phyloP scores from a whole-genome alignment of 2,888 invertebrate species.

The Bruchidius siliquastri region DNA sequence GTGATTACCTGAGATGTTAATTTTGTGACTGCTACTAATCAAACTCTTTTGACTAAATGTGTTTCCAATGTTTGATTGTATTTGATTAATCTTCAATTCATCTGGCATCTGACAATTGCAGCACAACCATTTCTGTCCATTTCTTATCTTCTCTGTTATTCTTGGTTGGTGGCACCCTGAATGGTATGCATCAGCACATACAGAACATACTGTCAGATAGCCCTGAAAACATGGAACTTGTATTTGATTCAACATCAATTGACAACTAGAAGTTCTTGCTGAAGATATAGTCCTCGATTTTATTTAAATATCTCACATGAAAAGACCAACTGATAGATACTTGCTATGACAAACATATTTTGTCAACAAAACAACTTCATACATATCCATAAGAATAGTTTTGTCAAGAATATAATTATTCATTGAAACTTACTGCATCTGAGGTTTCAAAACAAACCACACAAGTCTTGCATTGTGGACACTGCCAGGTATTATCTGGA shows the following conservation, averaged over 20 bases:
- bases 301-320: too few relatives aligned
- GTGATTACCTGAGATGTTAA: not conserved
- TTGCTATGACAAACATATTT: too few relatives aligned
- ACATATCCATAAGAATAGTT: not conserved
- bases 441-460: constrained; percentile 74
- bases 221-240: constrained; percentile 29
- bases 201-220: constrained; percentile 52
- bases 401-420: not conserved
- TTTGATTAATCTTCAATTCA: constrained; percentile 41
- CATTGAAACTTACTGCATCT: constrained; percentile 58
- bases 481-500: constrained; percentile 76
- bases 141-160: constrained; percentile 54
- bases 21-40: not conserved
- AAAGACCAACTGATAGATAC: too few relatives aligned
- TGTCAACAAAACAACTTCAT: too few relatives aligned
- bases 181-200: constrained; percentile 83
- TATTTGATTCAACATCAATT: too few relatives aligned
- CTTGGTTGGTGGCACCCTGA: constrained; percentile 73
- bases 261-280: too few relatives aligned
- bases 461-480: constrained; percentile 86
- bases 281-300: too few relatives aligned
- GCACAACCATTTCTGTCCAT: constrained; percentile 67
- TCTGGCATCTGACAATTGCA: constrained; percentile 56
- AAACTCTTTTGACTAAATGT: constrained; percentile 20
- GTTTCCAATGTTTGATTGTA: constrained; percentile 41